Base-by-base conservation (phyloP, 1,140 invertebrate genomes). In the Lasioglossum baleicum region DNA sequence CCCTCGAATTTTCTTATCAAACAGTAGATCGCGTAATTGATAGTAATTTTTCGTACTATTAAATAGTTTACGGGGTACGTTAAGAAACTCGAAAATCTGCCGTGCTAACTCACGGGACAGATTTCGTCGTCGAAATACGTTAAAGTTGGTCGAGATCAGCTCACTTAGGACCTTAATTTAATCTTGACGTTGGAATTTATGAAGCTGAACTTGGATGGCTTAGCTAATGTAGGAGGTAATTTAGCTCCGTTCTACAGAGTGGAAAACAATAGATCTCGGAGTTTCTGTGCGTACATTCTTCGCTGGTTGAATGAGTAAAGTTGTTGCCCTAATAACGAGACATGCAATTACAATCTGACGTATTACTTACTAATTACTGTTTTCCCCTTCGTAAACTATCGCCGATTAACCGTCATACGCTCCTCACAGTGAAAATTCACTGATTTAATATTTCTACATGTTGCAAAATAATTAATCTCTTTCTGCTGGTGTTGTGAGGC, bases 181-280 rank as follows among this genome's bases (percentile, higher is more conserved):
- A 42, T 66, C 64, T 66, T 66, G 40, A 22, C 17, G 64, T n/a
- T 44, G 40, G 64, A 20, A 66, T 66, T 66, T 44, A 66, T 40
- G 40, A 66, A 44, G 64, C 40, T 44, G 10, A 66, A 44, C 64
- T 66, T 66, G 35, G 20, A 22, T 17, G 40, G 40, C 20, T 44
- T 44, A n/a, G 64, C 40, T 44, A 66, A 66, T 66, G 40, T 66
- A 44, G 17, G 1, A 44, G n/a, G 64, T 66, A 66, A 66, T 66
- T n/a, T 44, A 66, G 17, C 42, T 22, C 40, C 64, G 42, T 66
- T 66, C 64, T 44, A 44, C 40, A 44, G 64, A 44, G 40, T 40
- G 35, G 64, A 66, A 40, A 44, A 66, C 64, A 66, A 66, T 66
- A 44, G 40, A 66, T 66, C 64, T 40, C 20, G 64, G 40, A 66